Percentiles rank a stretch among this genome's conserved stretches.
Conservation (phyloP, 2,888 invertebrate genomes). For the Nebria salina region DNA sequence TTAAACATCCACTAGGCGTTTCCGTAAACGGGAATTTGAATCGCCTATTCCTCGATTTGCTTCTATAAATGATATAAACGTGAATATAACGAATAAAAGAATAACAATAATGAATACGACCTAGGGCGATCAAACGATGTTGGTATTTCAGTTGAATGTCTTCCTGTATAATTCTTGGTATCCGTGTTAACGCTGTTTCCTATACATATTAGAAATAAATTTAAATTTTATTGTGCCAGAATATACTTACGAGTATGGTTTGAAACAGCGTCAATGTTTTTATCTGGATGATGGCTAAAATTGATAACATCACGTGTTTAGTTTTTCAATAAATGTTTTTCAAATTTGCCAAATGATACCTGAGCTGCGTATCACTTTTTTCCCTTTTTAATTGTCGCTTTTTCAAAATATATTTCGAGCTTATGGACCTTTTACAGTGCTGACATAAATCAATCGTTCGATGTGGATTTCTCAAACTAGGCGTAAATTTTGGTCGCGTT, state of each 20-base stretch:
- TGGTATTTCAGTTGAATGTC: background rate
- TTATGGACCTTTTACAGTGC: background rate
- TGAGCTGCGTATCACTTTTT: background rate
- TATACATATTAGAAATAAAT: background rate
- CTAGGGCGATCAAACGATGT: background rate
- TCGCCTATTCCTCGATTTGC: constrained; percentile 43
- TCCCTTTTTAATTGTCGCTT: background rate
- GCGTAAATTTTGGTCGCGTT: background rate
- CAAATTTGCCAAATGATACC: background rate
- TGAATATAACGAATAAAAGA: constrained; percentile 10
- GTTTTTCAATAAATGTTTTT: too few species aligned
- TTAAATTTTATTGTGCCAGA: background rate
- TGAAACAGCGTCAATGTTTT: background rate
- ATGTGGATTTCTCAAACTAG: background rate
- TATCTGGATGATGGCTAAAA: background rate
- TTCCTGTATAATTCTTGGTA: background rate
- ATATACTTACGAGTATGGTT: background rate
- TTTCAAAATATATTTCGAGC: background rate
- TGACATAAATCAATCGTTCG: background rate
- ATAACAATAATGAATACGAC: constrained; percentile 26
- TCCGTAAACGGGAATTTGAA: constrained; percentile 71
- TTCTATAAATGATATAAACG: constrained; percentile 31
- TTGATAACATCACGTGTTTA: too few species aligned
- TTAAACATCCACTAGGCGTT: constrained; percentile 76
- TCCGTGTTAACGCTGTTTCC: background rate